Evolutionary conservation across 2,797 vertebrate genomes (phyloP).

Genomic region (Columba guinea): DNA sequence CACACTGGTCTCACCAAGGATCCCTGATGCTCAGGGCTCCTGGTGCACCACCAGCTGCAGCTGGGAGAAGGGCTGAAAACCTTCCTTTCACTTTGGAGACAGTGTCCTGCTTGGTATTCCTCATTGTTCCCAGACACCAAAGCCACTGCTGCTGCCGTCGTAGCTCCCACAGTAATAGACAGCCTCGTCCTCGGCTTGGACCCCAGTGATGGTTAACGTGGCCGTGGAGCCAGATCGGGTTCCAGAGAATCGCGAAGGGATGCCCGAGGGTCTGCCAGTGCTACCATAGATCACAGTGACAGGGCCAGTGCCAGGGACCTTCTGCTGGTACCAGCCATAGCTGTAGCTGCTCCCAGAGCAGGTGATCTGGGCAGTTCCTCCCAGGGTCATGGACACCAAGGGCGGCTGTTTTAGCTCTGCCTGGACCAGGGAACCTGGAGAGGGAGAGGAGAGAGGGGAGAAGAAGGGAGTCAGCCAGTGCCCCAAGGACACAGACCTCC

Average conservation of each 20-base stretch:
- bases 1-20: too few relatives aligned
- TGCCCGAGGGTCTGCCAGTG: background rate
- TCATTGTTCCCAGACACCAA: too few relatives aligned
- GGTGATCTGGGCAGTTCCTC: background rate
- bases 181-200: slow-evolving; percentile 7
- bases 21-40: too few relatives aligned
- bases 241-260: background rate
- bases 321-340: background rate
- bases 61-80: too few relatives aligned
- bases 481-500: background rate
- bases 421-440: background rate
- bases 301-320: background rate
- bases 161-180: background rate
- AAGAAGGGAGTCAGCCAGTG: background rate
- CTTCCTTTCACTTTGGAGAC: too few relatives aligned
- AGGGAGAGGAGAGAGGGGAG: background rate
- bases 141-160: too few relatives aligned
- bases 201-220: slow-evolving; percentile 17
- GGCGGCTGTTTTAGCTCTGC: background rate
- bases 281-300: fast-evolving
- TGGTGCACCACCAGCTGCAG: too few relatives aligned
- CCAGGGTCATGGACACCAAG: background rate
- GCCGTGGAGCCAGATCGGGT: fast-evolving
- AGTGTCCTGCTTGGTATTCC: too few relatives aligned
- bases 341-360: background rate